Evolutionary conservation across 2,797 vertebrate genomes (phyloP), one percentile per base, ranked within the genome.

Genomic region (Thripadectes ignobilis): DNA sequence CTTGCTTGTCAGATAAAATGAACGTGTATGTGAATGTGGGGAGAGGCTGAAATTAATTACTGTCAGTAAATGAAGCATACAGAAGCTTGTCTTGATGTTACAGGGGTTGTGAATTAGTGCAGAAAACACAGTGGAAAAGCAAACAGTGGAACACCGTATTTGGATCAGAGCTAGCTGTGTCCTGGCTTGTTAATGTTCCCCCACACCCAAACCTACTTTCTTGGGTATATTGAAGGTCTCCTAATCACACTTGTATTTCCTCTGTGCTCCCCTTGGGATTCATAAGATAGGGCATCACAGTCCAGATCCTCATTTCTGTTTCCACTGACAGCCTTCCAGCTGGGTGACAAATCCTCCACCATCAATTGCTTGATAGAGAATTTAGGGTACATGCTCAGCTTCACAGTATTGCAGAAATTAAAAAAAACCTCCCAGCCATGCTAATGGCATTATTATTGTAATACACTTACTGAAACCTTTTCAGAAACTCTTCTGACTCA

Each of bases 61-160:
- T 86, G 83, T 94, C 88, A 96, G 95, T 93, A 97, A 98, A 96
- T 97, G 97, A 98, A 97, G 97, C 97, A 97, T 97, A 93, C 49
- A 86, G 81, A 89, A 93, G 67, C 93, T 95, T 95, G 92, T 96
- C 96, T 69, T 87, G 93, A 96, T 88, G 87, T 79, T 97, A 92
- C 96, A 97, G 96, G 97, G 91, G 90, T 94, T 96, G 91, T 97
- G 96, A 98, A 98, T 96, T 97, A 97, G 94, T 95, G 94, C 95
- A 97, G 96, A 97, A 98, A 92, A 96, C 96, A 86, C 75, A 84
- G 63, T 77, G 62, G 83, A 68, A 94, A 97, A 92, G 92, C 92
- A 89, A 97, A 88, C 46, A 65, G 67, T 39, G 46, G 66, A 88
- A 73, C 49, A 30, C 19, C 66, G n/a, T 88, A 46, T 94, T 88